Evolutionary conservation across 2,888 invertebrate species (phyloP).

Genomic region (Synergus itoensis): DNA sequence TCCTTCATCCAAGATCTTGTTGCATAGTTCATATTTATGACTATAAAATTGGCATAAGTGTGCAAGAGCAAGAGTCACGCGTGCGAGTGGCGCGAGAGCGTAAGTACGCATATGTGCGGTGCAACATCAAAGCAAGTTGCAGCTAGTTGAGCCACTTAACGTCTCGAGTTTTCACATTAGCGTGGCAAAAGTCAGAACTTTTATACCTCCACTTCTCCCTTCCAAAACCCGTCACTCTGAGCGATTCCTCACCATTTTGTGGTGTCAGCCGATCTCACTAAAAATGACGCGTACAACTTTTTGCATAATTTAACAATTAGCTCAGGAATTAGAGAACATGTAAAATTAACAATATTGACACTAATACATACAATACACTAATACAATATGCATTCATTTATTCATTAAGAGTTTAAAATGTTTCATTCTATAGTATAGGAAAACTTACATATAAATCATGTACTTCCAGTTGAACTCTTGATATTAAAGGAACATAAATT

Average conservation of each 20-base stretch:
- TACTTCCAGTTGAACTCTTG: no score
- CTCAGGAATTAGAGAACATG: no score
- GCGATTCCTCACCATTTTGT: constrained; percentile 52
- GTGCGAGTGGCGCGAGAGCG: constrained; percentile 45
- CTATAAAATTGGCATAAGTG: constrained; percentile 52
- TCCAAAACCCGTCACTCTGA: not conserved
- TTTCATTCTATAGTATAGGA: no score
- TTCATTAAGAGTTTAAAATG: no score
- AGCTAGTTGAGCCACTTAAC: constrained; percentile 78
- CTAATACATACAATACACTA: no score
- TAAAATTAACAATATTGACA: no score
- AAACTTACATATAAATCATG: no score
- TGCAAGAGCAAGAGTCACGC: constrained; percentile 52
- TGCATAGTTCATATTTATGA: constrained; percentile 35
- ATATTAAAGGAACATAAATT: not conserved
- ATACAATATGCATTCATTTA: no score
- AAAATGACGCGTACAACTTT: constrained; percentile 8
- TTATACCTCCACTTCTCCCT: constrained; percentile 49
- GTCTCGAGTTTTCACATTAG: constrained; percentile 77
- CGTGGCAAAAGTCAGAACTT: constrained; percentile 74
- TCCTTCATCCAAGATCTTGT: constrained; percentile 40
- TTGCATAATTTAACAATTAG: not conserved
- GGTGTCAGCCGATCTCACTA: constrained; percentile 43
- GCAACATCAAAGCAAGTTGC: constrained; percentile 73
- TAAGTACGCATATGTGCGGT: constrained; percentile 60